Conservation (phyloP, 2,888 invertebrate genomes). For the Drosophila demipolita region DNA sequence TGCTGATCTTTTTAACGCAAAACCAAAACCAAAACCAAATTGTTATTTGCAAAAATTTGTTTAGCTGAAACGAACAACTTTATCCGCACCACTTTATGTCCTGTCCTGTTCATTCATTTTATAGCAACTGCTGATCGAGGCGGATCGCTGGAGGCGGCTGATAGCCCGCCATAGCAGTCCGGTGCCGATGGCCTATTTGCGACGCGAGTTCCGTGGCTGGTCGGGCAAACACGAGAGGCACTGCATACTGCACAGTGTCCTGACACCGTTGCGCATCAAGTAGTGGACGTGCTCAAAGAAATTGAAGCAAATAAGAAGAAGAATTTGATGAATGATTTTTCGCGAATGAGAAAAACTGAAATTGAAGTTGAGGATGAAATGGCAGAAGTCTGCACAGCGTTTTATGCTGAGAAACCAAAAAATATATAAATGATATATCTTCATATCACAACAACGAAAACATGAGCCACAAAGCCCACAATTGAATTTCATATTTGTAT, state of each 20-base stretch:
- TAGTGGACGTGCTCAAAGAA: conserved; percentile 68
- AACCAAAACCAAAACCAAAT: conserved; percentile 50
- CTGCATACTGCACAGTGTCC: conserved; percentile 84
- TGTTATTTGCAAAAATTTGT: conserved; percentile 24
- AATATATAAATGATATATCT: conserved; percentile 56
- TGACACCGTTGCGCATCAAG: conserved; percentile 81
- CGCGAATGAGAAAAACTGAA: conserved; percentile 39
- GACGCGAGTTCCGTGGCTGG: conserved; percentile 84
- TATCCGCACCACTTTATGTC: conserved; percentile 68
- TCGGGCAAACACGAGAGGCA: conserved; percentile 84
- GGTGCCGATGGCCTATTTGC: conserved; percentile 60
- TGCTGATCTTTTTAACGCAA: conserved; percentile 72
- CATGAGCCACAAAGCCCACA: conserved; percentile 55
- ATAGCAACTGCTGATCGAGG: conserved; percentile 82
- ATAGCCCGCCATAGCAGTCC: conserved; percentile 82
- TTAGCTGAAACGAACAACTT: conserved; percentile 52
- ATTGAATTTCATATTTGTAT: conserved; percentile 41
- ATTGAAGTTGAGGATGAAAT: conserved; percentile 38
- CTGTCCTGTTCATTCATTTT: conserved; percentile 55
- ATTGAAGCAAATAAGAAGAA: not conserved
- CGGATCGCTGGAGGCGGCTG: conserved; percentile 83
- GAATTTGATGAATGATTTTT: conserved; percentile 55
- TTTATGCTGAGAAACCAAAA: conserved; percentile 68
- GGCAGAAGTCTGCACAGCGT: conserved; percentile 68
- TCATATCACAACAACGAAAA: conserved; percentile 43